These are phyloP conservation scores for Pseudorhombus dupliciocellatus DNA, from an alignment of 2,113 vertebrate genomes.

Conservation along the genomic window DNA sequence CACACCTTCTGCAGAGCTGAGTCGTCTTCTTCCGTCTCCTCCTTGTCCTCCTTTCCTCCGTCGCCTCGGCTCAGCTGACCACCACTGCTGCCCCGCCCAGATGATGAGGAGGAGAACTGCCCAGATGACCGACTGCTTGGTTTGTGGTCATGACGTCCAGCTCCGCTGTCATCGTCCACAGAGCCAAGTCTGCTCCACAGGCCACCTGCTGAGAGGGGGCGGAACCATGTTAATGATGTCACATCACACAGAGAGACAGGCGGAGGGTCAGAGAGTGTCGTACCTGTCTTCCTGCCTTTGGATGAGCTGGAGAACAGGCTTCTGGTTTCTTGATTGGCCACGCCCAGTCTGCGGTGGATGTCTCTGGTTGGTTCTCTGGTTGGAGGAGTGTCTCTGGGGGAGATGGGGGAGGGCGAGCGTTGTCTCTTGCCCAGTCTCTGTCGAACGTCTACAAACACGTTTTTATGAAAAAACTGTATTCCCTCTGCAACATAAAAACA, in stretches of 20 bases:
- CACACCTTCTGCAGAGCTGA: constrained; percentile 92
- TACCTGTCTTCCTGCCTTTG: constrained; percentile 92
- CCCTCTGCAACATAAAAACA: not conserved
- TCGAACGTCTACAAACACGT: constrained; percentile 84
- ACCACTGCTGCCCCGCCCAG: not conserved
- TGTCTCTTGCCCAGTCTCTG: constrained; percentile 93
- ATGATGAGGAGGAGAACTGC: constrained; percentile 34
- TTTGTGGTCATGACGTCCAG: constrained; percentile 53
- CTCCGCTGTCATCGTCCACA: constrained; percentile 73
- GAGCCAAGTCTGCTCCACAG: constrained; percentile 96
- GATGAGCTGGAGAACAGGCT: constrained; percentile 81
- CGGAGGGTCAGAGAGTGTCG: not conserved
- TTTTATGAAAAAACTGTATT: too few relatives aligned
- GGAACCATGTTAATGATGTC: not conserved
- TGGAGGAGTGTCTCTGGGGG: constrained; percentile 68
- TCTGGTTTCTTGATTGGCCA: constrained; percentile 84
- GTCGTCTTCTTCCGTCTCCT: constrained; percentile 88
- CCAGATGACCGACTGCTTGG: not conserved
- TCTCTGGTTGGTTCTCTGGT: constrained; percentile 88
- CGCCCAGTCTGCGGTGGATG: constrained; percentile 92
- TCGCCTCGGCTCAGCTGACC: constrained; percentile 49
- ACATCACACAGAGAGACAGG: not conserved
- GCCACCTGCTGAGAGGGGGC: constrained; percentile 76
- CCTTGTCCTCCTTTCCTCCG: constrained; percentile 11
- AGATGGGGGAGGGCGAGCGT: constrained; percentile 84